A percentile compares a stretch with the other conserved stretches of the same genome.
Evolutionary conservation across 2,113 vertebrate genomes (phyloP).

Genomic region (Dunckerocampus dactyliophorus): DNA sequence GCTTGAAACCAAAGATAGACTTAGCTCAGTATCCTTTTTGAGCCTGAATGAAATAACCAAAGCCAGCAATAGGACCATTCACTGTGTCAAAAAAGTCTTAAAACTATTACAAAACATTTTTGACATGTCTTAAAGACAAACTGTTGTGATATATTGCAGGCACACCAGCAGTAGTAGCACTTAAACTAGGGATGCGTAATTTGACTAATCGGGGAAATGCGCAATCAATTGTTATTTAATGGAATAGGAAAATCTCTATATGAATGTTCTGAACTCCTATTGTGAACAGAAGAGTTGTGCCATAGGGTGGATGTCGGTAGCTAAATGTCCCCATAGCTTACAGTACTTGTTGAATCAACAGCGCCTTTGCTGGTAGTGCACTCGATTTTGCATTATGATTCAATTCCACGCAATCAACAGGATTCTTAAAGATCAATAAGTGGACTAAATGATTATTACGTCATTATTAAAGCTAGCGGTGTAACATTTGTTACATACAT

Average conservation of each 20-base stretch:
- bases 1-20: background rate
- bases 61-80: constrained; percentile 10
- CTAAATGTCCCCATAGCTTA: no score
- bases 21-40: background rate
- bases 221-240: background rate
- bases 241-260: no score
- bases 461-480: background rate
- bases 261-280: no score
- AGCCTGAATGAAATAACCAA: constrained; percentile 12
- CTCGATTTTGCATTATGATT: background rate
- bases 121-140: background rate
- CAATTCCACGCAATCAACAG: background rate
- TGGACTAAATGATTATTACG: background rate
- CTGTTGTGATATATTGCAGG: background rate
- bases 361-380: background rate
- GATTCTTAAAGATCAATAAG: background rate
- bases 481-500: background rate
- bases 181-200: background rate
- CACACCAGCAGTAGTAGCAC: background rate
- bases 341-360: no score
- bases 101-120: background rate
- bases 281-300: no score
- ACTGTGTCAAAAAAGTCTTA: constrained; percentile 3
- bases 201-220: background rate
- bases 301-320: no score